phyloP scores from a whole-genome alignment of 2,113 vertebrate species.

The Melanerpes aurifrons region DNA sequence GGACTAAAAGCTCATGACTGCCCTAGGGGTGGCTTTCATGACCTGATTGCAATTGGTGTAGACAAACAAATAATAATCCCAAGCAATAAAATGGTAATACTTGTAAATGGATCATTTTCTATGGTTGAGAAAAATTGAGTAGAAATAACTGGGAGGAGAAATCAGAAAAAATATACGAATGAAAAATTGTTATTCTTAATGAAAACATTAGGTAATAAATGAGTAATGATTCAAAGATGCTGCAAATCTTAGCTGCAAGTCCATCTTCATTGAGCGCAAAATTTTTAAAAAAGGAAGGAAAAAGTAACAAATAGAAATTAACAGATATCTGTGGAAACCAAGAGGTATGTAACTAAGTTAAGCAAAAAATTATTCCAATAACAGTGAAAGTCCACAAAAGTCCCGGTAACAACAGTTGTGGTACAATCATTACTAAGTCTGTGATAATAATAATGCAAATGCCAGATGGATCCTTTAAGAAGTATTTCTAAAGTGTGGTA shows the following conservation, averaged over 20 bases:
- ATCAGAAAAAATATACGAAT: background rate
- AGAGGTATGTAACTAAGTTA: background rate
- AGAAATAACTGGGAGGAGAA: background rate
- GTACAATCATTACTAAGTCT: background rate
- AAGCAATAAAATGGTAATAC: background rate
- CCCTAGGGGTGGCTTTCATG: background rate
- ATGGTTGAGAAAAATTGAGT: background rate
- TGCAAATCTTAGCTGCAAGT: background rate
- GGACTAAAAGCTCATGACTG: conserved; percentile 6
- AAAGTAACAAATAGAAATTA: background rate
- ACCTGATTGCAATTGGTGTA: background rate
- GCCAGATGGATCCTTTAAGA: background rate
- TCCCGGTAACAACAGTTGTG: background rate
- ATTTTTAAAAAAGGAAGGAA: background rate
- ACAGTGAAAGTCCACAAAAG: background rate
- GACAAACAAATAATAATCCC: background rate
- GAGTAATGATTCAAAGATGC: background rate
- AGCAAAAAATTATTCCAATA: background rate
- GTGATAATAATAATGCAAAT: background rate
- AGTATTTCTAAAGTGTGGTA: background rate
- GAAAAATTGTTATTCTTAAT: background rate
- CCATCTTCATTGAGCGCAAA: background rate
- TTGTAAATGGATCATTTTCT: conserved; percentile 10
- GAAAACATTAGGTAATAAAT: background rate
- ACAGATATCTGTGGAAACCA: background rate